These are phyloP conservation scores for Temnothorax rugatulus DNA, from an alignment of 2,888 invertebrate species.

Conservation along the genomic window DNA sequence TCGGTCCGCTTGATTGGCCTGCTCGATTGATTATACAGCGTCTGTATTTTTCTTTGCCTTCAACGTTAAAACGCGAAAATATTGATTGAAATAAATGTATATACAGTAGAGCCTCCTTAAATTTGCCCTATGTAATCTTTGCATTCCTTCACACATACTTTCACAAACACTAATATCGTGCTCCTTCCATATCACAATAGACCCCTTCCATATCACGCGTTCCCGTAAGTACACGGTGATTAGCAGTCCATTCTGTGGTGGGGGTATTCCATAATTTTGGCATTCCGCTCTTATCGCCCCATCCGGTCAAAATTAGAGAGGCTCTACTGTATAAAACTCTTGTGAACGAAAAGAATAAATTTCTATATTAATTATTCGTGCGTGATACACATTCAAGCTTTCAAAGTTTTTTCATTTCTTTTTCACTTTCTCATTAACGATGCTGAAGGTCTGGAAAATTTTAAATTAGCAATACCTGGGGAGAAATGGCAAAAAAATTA, in stretches of 20 bases:
- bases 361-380: neutral
- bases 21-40: constrained; percentile 3
- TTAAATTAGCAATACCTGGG: neutral
- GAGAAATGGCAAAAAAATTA: neutral
- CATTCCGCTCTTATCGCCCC: too few relatives aligned
- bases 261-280: too few relatives aligned
- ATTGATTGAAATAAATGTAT: neutral
- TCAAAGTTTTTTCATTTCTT: neutral
- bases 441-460: neutral
- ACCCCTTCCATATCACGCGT: too few relatives aligned
- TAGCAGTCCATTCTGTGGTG: too few relatives aligned
- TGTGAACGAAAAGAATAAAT: neutral
- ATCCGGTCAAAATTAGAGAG: too few relatives aligned
- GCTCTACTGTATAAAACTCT: too few relatives aligned
- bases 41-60: constrained; percentile 19
- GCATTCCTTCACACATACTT: too few relatives aligned
- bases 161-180: too few relatives aligned
- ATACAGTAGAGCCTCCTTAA: too few relatives aligned
- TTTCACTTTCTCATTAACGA: neutral
- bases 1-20: constrained; percentile 11
- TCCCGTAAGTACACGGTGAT: too few relatives aligned
- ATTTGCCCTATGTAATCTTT: too few relatives aligned
- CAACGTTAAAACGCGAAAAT: constrained; percentile 1
- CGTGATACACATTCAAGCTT: neutral
- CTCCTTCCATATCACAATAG: too few relatives aligned